A percentile compares a stretch with the other conserved stretches of the same genome.
Conservation (phyloP, 2,113 vertebrate species). For the Lota lota region DNA sequence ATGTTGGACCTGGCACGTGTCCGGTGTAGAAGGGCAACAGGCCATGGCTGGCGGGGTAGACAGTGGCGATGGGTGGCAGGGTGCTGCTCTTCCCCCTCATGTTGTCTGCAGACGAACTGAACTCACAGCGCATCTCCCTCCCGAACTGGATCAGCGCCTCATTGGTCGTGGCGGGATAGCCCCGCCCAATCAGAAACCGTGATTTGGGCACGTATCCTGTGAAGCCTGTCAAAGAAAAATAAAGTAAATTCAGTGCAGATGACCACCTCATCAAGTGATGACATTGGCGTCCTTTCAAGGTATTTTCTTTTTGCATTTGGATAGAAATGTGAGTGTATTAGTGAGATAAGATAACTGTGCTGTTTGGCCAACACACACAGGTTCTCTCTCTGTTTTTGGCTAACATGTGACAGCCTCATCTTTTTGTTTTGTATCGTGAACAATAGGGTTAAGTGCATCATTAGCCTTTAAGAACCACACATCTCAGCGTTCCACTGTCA, state of each 20-base stretch:
- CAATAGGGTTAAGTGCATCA: too few species aligned
- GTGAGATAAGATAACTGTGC: slow-evolving; percentile 5
- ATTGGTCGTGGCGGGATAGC: slow-evolving; percentile 68
- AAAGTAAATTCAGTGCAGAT: too few species aligned
- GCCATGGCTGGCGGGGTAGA: slow-evolving; percentile 58
- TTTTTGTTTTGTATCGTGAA: too few species aligned
- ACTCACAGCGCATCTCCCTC: slow-evolving; percentile 37
- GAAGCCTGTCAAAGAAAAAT: slow-evolving; percentile 61
- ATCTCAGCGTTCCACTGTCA: too few species aligned
- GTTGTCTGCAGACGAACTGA: background rate
- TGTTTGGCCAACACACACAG: background rate
- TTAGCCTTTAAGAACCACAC: too few species aligned
- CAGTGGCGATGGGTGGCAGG: slow-evolving; percentile 34
- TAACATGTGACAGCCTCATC: too few species aligned
- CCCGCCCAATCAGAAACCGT: slow-evolving; percentile 65
- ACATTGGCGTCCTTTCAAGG: too few species aligned
- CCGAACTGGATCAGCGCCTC: slow-evolving; percentile 69
- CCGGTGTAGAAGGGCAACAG: slow-evolving; percentile 74
- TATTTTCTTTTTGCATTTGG: too few species aligned
- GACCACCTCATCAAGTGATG: too few species aligned
- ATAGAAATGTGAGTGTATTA: too few species aligned
- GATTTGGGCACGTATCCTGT: slow-evolving; percentile 67
- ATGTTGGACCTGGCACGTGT: slow-evolving; percentile 76
- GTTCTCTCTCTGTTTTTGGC: background rate
- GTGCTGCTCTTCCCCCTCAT: background rate